Base-by-base conservation (phyloP, 2,797 vertebrate species). In the Fistularia tabacaria region DNA sequence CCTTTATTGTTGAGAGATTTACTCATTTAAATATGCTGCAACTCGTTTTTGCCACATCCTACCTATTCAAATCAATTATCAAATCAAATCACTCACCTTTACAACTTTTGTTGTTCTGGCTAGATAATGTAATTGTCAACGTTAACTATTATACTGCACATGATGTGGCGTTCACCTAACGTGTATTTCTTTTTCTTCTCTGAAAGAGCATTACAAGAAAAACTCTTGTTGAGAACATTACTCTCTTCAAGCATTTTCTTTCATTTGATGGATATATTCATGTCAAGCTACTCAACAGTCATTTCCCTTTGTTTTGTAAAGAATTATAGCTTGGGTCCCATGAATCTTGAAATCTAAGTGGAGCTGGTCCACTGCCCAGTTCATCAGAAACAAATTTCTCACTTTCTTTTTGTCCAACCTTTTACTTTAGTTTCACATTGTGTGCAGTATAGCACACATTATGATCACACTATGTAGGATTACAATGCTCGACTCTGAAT, bases 401-500 rank as follows among this genome's bases (percentile, higher is more conserved):
- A 48, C 50, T 51, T 59, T 56, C 74, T 81, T 74, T 78, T 72
- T 82, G 65, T 64, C 52, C 50, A 59, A 46, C 25, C 55, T 61
- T 74, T 66, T 63, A 70, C 61, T 79, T 74, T 72, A 80, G 82
- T 81, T 81, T 63, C 66, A 77, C 73, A 68, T 79, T 79, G 66
- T 79, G 42, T 42, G 7, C 65, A 50, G 64, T 64, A 66, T 62
- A 60, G 64, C 69, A 74, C 64, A 78, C 57, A 13, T 69, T 76
- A 76, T 80, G 76, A 82, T 77, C 74, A 61, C 62, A 49, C 76
- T 84, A 77, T 81, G 82, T 81, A 79, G 80, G 81, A 82, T 85
- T 82, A 87, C 87, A 86, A 79, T 81, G 65, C 74, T 63, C 60
- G 77, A 70, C 74, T 73, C 49, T 82, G 75, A 86, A 85, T 77